Conservation (phyloP, 2,113 vertebrate species). For the Otolemur garnettii region DNA sequence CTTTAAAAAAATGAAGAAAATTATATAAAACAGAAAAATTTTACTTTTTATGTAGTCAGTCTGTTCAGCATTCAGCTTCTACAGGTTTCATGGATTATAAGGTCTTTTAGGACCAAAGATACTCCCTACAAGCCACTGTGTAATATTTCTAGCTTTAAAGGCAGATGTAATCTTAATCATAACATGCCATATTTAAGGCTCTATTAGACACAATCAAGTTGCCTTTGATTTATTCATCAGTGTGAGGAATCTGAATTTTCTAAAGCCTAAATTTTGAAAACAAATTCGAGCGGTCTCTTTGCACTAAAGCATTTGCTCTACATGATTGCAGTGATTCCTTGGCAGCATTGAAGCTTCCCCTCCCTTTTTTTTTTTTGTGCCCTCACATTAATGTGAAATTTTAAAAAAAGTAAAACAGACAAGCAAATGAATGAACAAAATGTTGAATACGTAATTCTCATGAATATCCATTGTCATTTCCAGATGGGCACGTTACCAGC, state of each 20-base stretch:
- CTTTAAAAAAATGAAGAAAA: constrained; percentile 50
- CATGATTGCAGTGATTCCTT: constrained; percentile 66
- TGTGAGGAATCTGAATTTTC: constrained; percentile 69
- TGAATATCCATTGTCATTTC: not conserved
- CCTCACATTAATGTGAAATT: too few relatives aligned
- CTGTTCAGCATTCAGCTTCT: constrained; percentile 75
- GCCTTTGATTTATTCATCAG: constrained; percentile 85
- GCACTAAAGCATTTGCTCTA: constrained; percentile 59
- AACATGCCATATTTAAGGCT: constrained; percentile 81
- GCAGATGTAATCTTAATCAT: constrained; percentile 85
- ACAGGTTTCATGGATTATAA: constrained; percentile 82
- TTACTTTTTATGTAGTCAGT: constrained; percentile 73
- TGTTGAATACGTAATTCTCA: not conserved
- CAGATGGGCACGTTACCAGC: not conserved
- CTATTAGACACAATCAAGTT: constrained; percentile 79
- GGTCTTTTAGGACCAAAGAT: constrained; percentile 76
- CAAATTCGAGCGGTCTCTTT: constrained; percentile 77
- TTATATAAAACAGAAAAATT: constrained; percentile 63
- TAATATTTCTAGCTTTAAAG: constrained; percentile 80
- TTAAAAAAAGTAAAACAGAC: too few relatives aligned
- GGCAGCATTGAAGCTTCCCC: constrained; percentile 61
- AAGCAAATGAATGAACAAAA: too few relatives aligned
- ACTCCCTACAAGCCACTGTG: constrained; percentile 65
- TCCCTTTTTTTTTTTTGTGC: too few relatives aligned
- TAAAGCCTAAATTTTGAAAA: constrained; percentile 75